Evolutionary conservation across 2,113 vertebrate species (phyloP).

Genomic region (Ailurus styani): DNA sequence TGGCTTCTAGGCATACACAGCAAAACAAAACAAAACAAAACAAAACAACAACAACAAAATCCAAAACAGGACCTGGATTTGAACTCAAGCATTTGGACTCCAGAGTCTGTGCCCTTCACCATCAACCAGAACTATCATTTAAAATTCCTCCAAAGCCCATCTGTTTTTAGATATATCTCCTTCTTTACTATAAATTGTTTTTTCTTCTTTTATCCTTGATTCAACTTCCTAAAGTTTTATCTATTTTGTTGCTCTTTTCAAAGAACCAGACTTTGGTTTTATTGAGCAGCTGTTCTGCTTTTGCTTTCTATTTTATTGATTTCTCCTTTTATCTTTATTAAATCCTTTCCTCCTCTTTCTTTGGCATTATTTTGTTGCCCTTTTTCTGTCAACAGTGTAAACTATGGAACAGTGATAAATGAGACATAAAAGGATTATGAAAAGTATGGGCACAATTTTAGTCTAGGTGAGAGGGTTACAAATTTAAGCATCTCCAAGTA

Average conservation of each 20-base stretch:
- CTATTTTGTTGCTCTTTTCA: neutral
- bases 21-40: neutral
- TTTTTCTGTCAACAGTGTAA: neutral
- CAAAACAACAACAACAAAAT: too few species aligned
- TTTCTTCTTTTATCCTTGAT: neutral
- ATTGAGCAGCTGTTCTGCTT: neutral
- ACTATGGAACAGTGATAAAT: neutral
- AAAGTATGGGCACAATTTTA: neutral
- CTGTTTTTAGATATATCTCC: neutral
- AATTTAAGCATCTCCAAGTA: neutral
- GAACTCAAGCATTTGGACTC: neutral
- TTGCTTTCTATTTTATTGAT: conserved; percentile 7
- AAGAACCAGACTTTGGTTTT: neutral
- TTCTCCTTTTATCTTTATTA: conserved; percentile 32
- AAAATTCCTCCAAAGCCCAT: neutral
- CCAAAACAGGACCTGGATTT: too few species aligned
- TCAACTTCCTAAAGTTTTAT: neutral
- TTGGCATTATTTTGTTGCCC: neutral
- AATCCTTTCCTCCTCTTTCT: neutral
- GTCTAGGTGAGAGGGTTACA: neutral
- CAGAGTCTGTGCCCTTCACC: neutral
- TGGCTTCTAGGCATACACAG: neutral
- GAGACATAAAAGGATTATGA: neutral
- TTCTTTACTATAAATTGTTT: neutral
- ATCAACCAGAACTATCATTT: neutral